Evolutionary conservation across 2,797 vertebrate genomes (phyloP), one percentile per base, ranked within the genome.

Genomic region (Rhincodon typus): DNA sequence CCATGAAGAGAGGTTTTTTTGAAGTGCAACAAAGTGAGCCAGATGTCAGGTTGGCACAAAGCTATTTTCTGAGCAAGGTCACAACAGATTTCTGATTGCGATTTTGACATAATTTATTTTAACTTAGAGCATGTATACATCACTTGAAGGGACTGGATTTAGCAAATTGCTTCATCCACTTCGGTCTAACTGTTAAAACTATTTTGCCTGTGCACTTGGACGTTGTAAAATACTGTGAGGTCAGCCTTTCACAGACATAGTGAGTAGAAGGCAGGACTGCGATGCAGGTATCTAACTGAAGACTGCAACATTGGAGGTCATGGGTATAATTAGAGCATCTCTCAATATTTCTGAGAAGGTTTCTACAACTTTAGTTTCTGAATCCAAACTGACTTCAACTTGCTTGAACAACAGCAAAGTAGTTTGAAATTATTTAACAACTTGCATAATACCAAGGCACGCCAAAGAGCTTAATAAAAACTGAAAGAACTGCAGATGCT

Each of bases 61-160:
- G 90, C 62, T 62, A 69, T 12, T 13, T 19, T 93, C 90, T 93
- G 62, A 69, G 90, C 90, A 93, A 93, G 90, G 90, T 93, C 90
- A 69, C 66, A 23, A 66, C 62, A 93, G 62, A 69, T 93, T 69
- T 25, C 90, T 69, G 66, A 93, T 13, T 69, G 62, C 87, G 42
- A 21, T 42, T 69, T 67, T 23, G n/a, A 23, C 8, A 42, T 42
- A n/a, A 93, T 67, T 93, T 93, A 93, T 93, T 93, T 69, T 66
- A 8, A 67, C n/a, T 69, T 42, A 23, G 0, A 23, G n/a, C 62
- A 38, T 19, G 38, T 69, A 69, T 93, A 93, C 62, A 42, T 93
- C 90, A 38, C 62, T n/a, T 25, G 62, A 38, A 42, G 90, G 90
- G n/a, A 93, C 10, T 42, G 19, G 90, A 69, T 93, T 69, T 69